A percentile compares a stretch with the other conserved stretches of the same genome.
phyloP scores from a whole-genome alignment of 2,113 vertebrate genomes.

The Sciurus niger region DNA sequence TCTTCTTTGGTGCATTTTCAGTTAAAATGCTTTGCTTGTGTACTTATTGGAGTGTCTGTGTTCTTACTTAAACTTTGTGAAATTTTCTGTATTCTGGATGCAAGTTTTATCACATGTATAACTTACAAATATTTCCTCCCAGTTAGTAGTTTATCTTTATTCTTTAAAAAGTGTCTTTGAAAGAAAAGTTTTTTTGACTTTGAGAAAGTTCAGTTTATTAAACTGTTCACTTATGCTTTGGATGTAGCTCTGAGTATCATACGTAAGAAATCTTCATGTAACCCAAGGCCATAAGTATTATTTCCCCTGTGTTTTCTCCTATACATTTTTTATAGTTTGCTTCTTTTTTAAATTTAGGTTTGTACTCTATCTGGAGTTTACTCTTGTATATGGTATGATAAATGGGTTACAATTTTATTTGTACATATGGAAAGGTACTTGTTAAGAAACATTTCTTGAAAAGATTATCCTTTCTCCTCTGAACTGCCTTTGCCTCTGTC shows the following conservation, averaged over 20 bases:
- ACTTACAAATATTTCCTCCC: constrained; percentile 9
- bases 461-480: background rate
- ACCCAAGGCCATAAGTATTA: too few species aligned
- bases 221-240: too few species aligned
- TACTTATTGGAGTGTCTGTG: background rate
- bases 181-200: background rate
- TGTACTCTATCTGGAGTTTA: background rate
- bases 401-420: constrained; percentile 10
- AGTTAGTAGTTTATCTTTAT: background rate
- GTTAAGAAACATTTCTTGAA: constrained; percentile 5
- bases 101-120: background rate
- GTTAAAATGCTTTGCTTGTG: background rate
- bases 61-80: constrained; percentile 13
- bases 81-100: background rate
- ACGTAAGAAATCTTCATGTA: too few species aligned
- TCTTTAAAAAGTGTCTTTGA: background rate
- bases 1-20: background rate
- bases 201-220: background rate
- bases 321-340: background rate
- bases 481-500: background rate
- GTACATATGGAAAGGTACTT: background rate
- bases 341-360: background rate
- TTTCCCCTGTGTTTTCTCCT: background rate
- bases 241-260: too few species aligned
- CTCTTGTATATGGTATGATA: background rate